Conservation (phyloP, 2,113 vertebrate genomes). For the Corythornis vintsioides region DNA sequence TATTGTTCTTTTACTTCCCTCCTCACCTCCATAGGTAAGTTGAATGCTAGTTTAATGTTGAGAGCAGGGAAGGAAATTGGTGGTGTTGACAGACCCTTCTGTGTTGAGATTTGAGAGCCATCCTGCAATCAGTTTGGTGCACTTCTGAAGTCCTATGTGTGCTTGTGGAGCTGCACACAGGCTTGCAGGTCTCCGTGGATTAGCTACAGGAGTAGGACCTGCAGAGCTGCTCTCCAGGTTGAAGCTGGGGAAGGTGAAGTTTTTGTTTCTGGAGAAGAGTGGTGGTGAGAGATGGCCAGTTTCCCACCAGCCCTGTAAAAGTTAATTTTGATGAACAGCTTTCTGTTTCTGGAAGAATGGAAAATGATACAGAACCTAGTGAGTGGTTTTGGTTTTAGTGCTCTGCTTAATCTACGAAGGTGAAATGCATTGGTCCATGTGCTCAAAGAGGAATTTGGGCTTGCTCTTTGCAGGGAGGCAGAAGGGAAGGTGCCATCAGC, state of each 20-base stretch:
- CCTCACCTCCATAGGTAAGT: not conserved
- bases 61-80: not conserved
- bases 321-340: not conserved
- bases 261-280: not conserved
- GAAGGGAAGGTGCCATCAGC: not conserved
- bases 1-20: not conserved
- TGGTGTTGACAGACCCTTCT: not conserved
- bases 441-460: not conserved
- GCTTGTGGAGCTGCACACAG: not conserved
- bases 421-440: accelerated
- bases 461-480: not conserved
- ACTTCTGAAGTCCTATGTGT: not conserved
- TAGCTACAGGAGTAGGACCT: not conserved
- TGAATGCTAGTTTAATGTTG: not conserved
- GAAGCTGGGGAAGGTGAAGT: not conserved
- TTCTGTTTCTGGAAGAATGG: not conserved
- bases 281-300: not conserved
- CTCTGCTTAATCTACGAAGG: not conserved
- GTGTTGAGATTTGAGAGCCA: not conserved
- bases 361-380: not conserved
- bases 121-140: not conserved
- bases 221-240: not conserved
- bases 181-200: not conserved
- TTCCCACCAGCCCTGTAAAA: not conserved
- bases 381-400: not conserved